phyloP scores from a whole-genome alignment of 2,113 vertebrate species.

The Trematocara macrostoma region DNA sequence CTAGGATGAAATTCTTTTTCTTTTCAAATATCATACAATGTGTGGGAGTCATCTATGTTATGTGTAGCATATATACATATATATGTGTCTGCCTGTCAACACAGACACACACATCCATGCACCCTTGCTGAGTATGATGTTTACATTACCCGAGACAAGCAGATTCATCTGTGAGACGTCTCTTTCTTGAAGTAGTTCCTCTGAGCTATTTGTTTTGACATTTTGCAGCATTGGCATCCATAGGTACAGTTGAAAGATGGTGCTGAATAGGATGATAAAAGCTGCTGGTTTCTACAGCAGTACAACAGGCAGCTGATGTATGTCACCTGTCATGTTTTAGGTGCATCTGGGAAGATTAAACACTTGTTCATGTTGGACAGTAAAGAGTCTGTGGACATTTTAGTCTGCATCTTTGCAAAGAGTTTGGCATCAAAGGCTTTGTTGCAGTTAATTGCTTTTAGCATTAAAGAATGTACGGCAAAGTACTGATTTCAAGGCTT shows the following conservation, averaged over 20 bases:
- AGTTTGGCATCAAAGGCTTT: neutral
- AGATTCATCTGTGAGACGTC: neutral
- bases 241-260: constrained; percentile 44
- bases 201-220: constrained; percentile 37
- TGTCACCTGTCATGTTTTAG: constrained; percentile 38
- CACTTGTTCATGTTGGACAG: neutral
- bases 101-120: neutral
- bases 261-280: constrained; percentile 32
- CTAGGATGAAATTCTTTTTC: neutral
- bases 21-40: neutral
- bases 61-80: neutral
- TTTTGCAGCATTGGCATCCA: neutral
- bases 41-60: neutral
- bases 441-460: constrained; percentile 8
- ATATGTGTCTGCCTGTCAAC: neutral
- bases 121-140: neutral
- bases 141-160: constrained; percentile 22
- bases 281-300: constrained; percentile 3
- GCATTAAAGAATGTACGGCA: neutral
- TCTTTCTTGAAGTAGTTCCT: neutral
- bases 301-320: constrained; percentile 5
- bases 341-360: constrained; percentile 27
- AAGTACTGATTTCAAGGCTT: neutral
- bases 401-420: neutral
- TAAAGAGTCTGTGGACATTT: neutral